phyloP scores from a whole-genome alignment of 2,113 vertebrate genomes.

The Oryzias woworae region DNA sequence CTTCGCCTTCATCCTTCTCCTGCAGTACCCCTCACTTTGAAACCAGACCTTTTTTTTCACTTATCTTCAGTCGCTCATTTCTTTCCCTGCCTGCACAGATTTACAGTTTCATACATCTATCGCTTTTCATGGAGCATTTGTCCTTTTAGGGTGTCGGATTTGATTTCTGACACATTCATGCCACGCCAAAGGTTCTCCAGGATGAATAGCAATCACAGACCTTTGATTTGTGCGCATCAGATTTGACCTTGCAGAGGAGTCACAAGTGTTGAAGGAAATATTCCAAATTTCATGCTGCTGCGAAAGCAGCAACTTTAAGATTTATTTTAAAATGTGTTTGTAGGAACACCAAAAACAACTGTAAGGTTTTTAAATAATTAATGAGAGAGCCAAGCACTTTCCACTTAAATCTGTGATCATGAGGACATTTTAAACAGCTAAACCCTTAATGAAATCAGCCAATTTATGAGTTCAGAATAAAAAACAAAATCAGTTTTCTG shows the following conservation, averaged over 20 bases:
- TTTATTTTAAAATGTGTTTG: too few species aligned
- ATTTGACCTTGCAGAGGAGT: slow-evolving; percentile 22
- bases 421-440: too few species aligned
- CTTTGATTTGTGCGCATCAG: neutral
- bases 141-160: slow-evolving; percentile 22
- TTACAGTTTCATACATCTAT: slow-evolving; percentile 36
- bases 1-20: slow-evolving; percentile 57
- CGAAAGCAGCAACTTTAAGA: too few species aligned
- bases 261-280: neutral
- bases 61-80: slow-evolving; percentile 67
- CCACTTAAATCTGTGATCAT: too few species aligned
- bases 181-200: slow-evolving; percentile 4
- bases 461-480: too few species aligned
- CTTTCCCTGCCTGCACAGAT: slow-evolving; percentile 68
- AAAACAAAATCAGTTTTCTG: too few species aligned
- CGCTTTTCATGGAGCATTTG: slow-evolving; percentile 37
- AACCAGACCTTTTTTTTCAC: slow-evolving; percentile 32
- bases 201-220: neutral
- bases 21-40: slow-evolving; percentile 57
- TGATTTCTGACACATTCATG: slow-evolving; percentile 15
- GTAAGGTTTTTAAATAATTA: neutral
- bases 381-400: neutral
- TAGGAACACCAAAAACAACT: too few species aligned
- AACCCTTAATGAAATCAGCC: too few species aligned
- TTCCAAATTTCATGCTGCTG: too few species aligned